phyloP scores from a whole-genome alignment of 1,140 invertebrate species.

The Akabosia matsudoensis region DNA sequence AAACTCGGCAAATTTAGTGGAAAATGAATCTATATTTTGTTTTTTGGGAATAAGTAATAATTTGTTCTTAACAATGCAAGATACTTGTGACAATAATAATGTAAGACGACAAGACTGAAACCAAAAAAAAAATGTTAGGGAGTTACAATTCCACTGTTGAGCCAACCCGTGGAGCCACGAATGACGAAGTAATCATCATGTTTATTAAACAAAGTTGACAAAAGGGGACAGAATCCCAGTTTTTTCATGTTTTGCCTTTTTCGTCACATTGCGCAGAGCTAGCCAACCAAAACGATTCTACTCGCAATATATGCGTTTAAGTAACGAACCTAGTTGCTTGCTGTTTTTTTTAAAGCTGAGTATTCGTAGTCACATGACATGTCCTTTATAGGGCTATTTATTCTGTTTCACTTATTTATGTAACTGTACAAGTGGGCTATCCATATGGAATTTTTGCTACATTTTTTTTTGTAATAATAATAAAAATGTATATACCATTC shows the following conservation, averaged over 20 bases:
- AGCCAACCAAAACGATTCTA: not conserved
- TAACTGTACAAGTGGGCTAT: not conserved
- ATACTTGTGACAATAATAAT: too few relatives aligned
- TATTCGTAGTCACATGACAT: too few relatives aligned
- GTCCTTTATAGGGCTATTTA: too few relatives aligned
- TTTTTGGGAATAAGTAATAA: too few relatives aligned
- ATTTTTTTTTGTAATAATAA: not conserved
- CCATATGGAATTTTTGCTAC: not conserved
- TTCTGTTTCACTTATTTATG: not conserved
- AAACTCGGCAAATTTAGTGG: too few relatives aligned
- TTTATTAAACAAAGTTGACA: conserved; percentile 19
- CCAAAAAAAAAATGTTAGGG: not conserved
- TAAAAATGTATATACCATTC: not conserved
- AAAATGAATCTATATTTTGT: too few relatives aligned
- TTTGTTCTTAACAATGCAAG: too few relatives aligned
- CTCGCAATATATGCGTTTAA: too few relatives aligned
- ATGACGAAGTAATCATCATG: conserved; percentile 1
- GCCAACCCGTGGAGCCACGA: not conserved
- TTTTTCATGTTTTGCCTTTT: conserved; percentile 10
- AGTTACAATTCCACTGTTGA: not conserved
- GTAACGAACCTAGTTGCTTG: too few relatives aligned
- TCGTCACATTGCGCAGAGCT: not conserved
- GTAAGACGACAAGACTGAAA: too few relatives aligned
- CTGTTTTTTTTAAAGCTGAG: too few relatives aligned
- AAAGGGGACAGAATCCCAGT: conserved; percentile 21